Conservation (phyloP, 2,888 invertebrate genomes). For the Limnephilus auricula region DNA sequence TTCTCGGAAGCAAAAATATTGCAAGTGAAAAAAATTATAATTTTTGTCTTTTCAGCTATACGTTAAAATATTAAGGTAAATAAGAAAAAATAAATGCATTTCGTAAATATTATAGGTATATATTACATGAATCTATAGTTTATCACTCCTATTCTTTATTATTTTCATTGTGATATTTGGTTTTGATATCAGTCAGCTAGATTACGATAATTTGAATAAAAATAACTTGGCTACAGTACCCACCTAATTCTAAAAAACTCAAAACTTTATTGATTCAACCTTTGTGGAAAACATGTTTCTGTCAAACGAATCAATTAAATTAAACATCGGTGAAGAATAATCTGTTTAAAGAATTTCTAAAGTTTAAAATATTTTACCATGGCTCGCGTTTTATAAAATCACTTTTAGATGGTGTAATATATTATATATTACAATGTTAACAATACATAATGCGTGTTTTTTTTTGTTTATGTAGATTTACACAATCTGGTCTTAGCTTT, state of each 20-base stretch:
- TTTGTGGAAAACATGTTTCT: not conserved
- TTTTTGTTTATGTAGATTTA: too few species aligned
- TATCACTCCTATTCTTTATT: not conserved
- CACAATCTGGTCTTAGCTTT: too few species aligned
- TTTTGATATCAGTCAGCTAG: not conserved
- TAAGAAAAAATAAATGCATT: not conserved
- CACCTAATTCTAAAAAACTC: not conserved
- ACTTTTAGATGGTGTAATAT: too few species aligned
- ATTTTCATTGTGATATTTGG: not conserved
- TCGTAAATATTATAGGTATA: too few species aligned
- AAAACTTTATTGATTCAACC: not conserved
- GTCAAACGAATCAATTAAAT: not conserved
- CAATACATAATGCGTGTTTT: too few species aligned
- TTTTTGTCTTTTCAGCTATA: too few species aligned
- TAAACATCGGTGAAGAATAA: not conserved
- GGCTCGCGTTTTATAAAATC: not conserved
- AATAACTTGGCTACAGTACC: not conserved
- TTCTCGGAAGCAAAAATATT: not conserved
- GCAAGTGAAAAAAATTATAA: not conserved
- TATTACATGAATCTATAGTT: not conserved
- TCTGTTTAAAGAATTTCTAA: not conserved
- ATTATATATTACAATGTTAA: too few species aligned
- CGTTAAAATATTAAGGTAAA: too few species aligned
- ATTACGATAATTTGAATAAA: not conserved
- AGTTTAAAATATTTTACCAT: not conserved